Percentiles rank a stretch among this genome's conserved stretches.
Conservation (phyloP, 2,888 invertebrate genomes). For the Spodoptera littoralis region DNA sequence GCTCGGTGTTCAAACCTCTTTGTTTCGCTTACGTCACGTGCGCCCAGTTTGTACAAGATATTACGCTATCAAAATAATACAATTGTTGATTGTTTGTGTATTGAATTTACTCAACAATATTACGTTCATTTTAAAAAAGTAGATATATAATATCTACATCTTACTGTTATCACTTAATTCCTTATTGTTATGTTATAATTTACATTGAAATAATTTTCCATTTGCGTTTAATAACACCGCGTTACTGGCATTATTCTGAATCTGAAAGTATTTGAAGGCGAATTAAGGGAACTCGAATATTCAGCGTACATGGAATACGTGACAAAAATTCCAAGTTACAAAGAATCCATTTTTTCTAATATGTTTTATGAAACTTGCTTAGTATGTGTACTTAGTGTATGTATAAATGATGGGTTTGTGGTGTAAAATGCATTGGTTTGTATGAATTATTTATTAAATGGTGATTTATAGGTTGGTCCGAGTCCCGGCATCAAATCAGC, state of each 20-base stretch:
- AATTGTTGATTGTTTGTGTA: too few relatives aligned
- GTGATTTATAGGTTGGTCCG: constrained; percentile 92
- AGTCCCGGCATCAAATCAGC: constrained; percentile 94
- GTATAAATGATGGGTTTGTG: constrained; percentile 14
- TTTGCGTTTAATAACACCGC: constrained; percentile 6
- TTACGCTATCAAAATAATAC: not conserved
- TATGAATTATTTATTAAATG: constrained; percentile 15
- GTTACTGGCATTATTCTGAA: not conserved
- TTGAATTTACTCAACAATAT: not conserved
- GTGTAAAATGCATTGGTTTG: constrained; percentile 7
- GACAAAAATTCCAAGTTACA: constrained; percentile 8
- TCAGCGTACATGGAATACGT: constrained; percentile 11
- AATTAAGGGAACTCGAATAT: constrained; percentile 13
- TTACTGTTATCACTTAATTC: too few relatives aligned
- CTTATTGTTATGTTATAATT: not conserved
- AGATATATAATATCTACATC: too few relatives aligned
- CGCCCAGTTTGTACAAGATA: constrained; percentile 10
- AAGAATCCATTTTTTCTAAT: not conserved
- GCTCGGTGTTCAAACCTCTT: constrained; percentile 15
- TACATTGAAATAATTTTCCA: not conserved
- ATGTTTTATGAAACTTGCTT: not conserved
- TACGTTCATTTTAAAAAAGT: too few relatives aligned
- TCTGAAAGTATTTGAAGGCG: constrained; percentile 10
- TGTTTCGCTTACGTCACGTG: constrained; percentile 19
- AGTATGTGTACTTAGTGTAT: not conserved